phyloP scores from a whole-genome alignment of 2,888 invertebrate genomes.

The Watsonalla binaria region DNA sequence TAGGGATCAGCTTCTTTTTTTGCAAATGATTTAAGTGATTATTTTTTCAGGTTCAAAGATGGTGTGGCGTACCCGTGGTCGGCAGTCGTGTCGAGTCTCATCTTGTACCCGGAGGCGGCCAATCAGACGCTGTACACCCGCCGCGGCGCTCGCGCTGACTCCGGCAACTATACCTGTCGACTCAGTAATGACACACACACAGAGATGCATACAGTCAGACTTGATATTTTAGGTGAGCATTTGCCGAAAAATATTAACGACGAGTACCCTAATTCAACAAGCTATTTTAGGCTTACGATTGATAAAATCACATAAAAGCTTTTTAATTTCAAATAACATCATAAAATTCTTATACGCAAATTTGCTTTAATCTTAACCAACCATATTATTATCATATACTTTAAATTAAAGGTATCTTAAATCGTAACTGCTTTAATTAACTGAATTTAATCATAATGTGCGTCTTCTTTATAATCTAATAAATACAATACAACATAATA shows the following conservation, averaged over 20 bases:
- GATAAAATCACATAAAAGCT: too few species aligned
- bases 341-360: too few species aligned
- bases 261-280: too few species aligned
- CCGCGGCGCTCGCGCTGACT: conserved; percentile 80
- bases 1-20: too few species aligned
- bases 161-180: conserved; percentile 86
- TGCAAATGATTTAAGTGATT: conserved; percentile 10
- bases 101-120: conserved; percentile 86
- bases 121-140: conserved; percentile 88
- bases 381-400: too few species aligned
- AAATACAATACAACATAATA: background rate
- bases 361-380: too few species aligned
- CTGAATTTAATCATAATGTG: background rate
- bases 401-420: too few species aligned
- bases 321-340: too few species aligned
- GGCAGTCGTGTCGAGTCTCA: conserved; percentile 83
- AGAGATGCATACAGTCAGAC: conserved; percentile 80
- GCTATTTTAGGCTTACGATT: too few species aligned
- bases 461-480: background rate
- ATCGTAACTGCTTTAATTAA: too few species aligned
- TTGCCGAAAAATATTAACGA: background rate
- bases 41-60: conserved; percentile 83
- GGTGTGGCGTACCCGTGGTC: conserved; percentile 87
- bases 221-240: conserved; percentile 82
- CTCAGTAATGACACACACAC: conserved; percentile 84